Percentiles rank a stretch among this genome's conserved stretches.
Conservation (phyloP, 1,140 invertebrate species). For the Drosophila azteca region DNA sequence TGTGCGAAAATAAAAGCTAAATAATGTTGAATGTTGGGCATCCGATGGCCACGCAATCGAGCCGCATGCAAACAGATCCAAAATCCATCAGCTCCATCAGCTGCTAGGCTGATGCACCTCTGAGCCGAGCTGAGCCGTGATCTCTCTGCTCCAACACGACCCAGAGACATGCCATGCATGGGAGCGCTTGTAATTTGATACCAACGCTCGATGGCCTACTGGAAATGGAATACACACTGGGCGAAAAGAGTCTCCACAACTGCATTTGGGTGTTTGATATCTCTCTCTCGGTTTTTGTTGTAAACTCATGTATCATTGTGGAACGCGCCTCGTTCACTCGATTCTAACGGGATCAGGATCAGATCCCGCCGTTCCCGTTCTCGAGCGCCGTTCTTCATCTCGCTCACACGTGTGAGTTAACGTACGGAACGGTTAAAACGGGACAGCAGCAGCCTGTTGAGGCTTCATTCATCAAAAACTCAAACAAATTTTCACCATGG, state of each 20-base stretch:
- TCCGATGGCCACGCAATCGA: slow-evolving; percentile 46
- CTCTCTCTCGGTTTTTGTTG: too few relatives aligned
- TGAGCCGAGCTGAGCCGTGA: slow-evolving; percentile 28
- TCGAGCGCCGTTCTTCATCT: too few relatives aligned
- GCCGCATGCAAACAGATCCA: slow-evolving; percentile 56
- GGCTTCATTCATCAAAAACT: too few relatives aligned
- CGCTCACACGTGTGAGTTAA: too few relatives aligned
- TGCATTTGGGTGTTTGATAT: not conserved
- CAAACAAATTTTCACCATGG: too few relatives aligned
- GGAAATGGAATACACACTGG: slow-evolving; percentile 2
- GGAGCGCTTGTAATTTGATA: slow-evolving; percentile 66
- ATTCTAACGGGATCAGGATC: too few relatives aligned
- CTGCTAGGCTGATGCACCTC: slow-evolving; percentile 26
- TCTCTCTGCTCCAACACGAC: slow-evolving; percentile 20
- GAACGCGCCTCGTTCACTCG: too few relatives aligned
- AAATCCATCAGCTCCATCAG: slow-evolving; percentile 62
- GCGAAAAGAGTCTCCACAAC: not conserved
- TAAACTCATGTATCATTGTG: too few relatives aligned
- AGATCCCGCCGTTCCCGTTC: too few relatives aligned
- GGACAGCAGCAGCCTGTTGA: too few relatives aligned
- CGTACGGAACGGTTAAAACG: too few relatives aligned
- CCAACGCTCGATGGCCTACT: slow-evolving; percentile 33
- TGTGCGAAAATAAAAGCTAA: slow-evolving; percentile 79
- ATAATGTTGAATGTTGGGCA: slow-evolving; percentile 71
- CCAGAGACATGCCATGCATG: slow-evolving; percentile 43